phyloP scores from a whole-genome alignment of 1,140 invertebrate genomes.

The Panulirus ornatus region DNA sequence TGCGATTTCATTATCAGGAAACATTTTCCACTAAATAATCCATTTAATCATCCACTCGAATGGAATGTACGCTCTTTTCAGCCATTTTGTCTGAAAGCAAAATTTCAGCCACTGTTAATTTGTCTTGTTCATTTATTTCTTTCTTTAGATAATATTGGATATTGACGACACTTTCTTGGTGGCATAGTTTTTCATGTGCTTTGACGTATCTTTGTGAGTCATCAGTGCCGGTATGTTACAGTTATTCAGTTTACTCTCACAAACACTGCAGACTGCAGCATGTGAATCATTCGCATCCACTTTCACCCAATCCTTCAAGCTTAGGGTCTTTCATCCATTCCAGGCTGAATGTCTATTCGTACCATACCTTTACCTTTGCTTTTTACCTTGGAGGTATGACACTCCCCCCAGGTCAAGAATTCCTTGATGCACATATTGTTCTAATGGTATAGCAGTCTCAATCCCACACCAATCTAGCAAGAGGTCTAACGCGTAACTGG shows the following conservation, averaged over 20 bases:
- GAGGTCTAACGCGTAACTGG: no score
- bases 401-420: no score
- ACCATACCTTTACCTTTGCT: no score
- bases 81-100: constrained; percentile 32
- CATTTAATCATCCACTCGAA: background rate
- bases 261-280: constrained; percentile 1
- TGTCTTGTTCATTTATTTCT: constrained; percentile 25
- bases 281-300: background rate
- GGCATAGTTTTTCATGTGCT: constrained; percentile 31
- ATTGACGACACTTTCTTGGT: constrained; percentile 25
- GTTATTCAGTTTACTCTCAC: constrained; percentile 20
- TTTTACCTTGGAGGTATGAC: no score
- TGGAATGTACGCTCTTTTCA: background rate
- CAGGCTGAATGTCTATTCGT: no score
- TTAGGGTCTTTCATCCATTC: no score
- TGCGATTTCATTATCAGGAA: constrained; percentile 17
- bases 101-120: constrained; percentile 33
- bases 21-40: constrained; percentile 10
- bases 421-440: no score
- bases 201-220: constrained; percentile 20
- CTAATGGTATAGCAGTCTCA: no score
- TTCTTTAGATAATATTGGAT: constrained; percentile 13
- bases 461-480: no score
- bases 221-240: background rate
- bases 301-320: constrained; percentile 1